A percentile compares a stretch with the other conserved stretches of the same genome.
These are phyloP conservation scores for Idris sp. DNA, from an alignment of 1,140 invertebrate species.

Conservation along the genomic window DNA sequence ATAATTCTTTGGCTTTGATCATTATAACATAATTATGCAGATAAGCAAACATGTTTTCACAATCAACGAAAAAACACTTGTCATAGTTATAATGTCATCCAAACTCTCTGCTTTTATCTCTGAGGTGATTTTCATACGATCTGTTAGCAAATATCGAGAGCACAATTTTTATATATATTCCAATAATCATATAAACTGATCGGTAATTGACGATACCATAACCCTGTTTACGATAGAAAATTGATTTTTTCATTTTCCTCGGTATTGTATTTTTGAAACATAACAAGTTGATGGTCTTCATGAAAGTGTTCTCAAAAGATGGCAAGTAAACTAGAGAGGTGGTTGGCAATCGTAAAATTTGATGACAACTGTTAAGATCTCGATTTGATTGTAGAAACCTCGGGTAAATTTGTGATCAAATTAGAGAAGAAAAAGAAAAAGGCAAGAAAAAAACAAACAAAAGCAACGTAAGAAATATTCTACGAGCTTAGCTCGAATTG, in stretches of 20 bases:
- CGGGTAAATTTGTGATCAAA: too few species aligned
- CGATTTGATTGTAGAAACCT: conserved; percentile 53
- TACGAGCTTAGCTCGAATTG: conserved; percentile 34
- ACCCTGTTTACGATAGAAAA: conserved; percentile 35
- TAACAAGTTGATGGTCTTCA: conserved; percentile 30
- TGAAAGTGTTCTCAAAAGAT: conserved; percentile 47
- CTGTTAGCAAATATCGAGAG: conserved; percentile 11
- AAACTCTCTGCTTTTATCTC: too few species aligned
- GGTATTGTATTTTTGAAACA: conserved; percentile 45
- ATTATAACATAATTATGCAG: too few species aligned
- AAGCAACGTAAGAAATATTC: conserved; percentile 37
- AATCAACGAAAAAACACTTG: too few species aligned
- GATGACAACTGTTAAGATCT: conserved; percentile 48
- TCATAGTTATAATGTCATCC: too few species aligned
- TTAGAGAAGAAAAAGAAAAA: too few species aligned
- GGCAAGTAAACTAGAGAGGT: conserved; percentile 12
- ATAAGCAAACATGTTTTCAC: too few species aligned
- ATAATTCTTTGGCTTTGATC: too few species aligned
- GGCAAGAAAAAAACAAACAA: too few species aligned
- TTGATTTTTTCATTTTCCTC: conserved; percentile 34
- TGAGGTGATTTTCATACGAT: conserved; percentile 15
- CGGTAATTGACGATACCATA: conserved; percentile 17
- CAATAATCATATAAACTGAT: conserved; percentile 13
- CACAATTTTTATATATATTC: conserved; percentile 28
- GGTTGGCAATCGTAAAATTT: conserved; percentile 56